Evolutionary conservation across 2,797 vertebrate species (phyloP), one percentile per base, ranked within the genome.

Genomic region (Thamnophis elegans): DNA sequence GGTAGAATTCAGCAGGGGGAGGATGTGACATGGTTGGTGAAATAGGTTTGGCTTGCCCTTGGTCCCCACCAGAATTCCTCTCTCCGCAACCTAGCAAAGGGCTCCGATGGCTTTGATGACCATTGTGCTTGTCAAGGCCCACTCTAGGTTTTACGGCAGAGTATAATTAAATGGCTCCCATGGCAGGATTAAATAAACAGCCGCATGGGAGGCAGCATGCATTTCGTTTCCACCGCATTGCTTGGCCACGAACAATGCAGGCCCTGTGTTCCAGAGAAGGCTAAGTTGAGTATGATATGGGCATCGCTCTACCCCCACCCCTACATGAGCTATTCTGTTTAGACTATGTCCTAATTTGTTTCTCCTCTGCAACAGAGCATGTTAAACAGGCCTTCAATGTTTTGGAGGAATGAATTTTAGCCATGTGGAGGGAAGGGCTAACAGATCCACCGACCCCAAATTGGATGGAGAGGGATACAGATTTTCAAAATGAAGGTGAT

Each of bases 151-250:
- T 96, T 94, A 91, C 94, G 94, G 96, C 96, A 96, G 92, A 93
- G 94, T 94, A 91, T 95, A 97, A 98, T 98, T 97, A 98, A 97
- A 97, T 90, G 95, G 91, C 95, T 96, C 93, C 82, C 94, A 94
- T 92, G 93, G 93, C 92, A 93, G 95, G 93, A 25, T 94, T 91
- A 96, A 94, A 93, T 91, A 96, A 95, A 93, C 93, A 94, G 93
- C 89, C 90, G 92, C n/a, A 36, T 95, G 92, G 91, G 95, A 94
- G 93, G 58, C 92, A 89, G 90, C 42, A 54, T 92, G 94, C 96
- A 89, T 93, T 94, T 94, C 26, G 95, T 97, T 97, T 97, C 96
- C 95, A 97, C 96, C 90, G 95, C 96, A 96, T 95, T 96, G 97
- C 92, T 94, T 97, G 97, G 97, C 97, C 95, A 94, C 93, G 94